Evolutionary conservation across 1,140 invertebrate species (phyloP).

Genomic region (Kradibia gibbosae): DNA sequence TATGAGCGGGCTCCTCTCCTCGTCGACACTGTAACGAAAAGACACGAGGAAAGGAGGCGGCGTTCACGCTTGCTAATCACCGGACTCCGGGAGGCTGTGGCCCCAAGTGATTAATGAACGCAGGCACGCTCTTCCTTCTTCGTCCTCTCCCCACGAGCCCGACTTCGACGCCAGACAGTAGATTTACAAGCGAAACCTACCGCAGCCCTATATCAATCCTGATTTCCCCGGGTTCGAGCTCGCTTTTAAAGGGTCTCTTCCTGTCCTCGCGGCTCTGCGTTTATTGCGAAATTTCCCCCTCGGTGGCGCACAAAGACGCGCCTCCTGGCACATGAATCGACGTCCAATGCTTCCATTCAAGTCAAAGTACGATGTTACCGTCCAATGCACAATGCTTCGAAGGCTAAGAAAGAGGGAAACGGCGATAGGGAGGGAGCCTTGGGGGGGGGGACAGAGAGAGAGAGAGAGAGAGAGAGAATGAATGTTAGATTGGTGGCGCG

Average conservation of each 20-base stretch:
- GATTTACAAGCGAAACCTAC: slow-evolving; percentile 58
- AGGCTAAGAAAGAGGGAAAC: too few relatives aligned
- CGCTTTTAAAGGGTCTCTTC: slow-evolving; percentile 1
- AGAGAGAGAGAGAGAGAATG: too few relatives aligned
- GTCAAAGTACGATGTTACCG: slow-evolving; percentile 21
- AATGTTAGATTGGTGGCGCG: too few relatives aligned
- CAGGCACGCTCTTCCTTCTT: background rate
- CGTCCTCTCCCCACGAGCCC: slow-evolving; percentile 53
- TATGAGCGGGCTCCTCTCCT: background rate
- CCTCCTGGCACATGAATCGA: slow-evolving; percentile 44
- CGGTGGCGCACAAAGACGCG: background rate
- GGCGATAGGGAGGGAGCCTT: too few relatives aligned
- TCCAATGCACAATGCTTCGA: slow-evolving; percentile 17
- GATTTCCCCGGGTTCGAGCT: slow-evolving; percentile 57
- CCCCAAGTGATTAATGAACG: slow-evolving; percentile 52
- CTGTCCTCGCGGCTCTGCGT: background rate
- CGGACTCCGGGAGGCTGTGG: background rate
- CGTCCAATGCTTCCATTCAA: slow-evolving; percentile 33
- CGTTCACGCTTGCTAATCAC: slow-evolving; percentile 27
- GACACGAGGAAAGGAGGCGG: background rate
- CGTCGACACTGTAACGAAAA: background rate
- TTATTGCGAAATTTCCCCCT: slow-evolving; percentile 6
- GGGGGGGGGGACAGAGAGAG: too few relatives aligned
- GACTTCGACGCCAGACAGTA: too few relatives aligned
- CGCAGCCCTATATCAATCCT: slow-evolving; percentile 64